Evolutionary conservation across 1,140 invertebrate genomes (phyloP).

Genomic region (Drosophila pseudoananassae): DNA sequence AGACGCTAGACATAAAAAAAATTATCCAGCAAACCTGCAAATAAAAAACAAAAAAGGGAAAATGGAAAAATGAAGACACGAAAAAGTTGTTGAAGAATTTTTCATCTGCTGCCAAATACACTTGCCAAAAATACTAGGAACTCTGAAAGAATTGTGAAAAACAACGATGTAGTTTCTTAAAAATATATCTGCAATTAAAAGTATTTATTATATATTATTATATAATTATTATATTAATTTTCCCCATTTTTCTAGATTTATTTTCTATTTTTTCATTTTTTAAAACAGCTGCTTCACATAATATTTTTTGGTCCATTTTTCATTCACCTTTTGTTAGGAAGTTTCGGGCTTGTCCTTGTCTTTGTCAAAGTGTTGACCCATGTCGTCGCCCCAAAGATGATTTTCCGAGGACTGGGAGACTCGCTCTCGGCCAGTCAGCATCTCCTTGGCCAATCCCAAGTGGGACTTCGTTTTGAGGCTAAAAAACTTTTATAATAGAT

Average conservation of each 20-base stretch:
- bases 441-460: constrained; percentile 28
- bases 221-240: too few species aligned
- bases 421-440: not conserved
- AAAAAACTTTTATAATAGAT: constrained; percentile 81
- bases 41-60: constrained; percentile 11
- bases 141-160: not conserved
- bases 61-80: constrained; percentile 15
- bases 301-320: not conserved
- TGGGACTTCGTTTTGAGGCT: constrained; percentile 44
- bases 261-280: too few species aligned
- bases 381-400: constrained; percentile 47
- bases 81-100: constrained; percentile 40
- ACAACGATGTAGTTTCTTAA: too few species aligned
- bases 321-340: constrained; percentile 25
- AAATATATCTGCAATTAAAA: too few species aligned
- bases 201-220: too few species aligned
- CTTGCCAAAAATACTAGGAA: not conserved
- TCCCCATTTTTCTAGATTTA: too few species aligned
- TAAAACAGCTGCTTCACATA: not conserved
- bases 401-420: constrained; percentile 6
- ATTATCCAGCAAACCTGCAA: constrained; percentile 36
- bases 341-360: constrained; percentile 33
- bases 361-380: constrained; percentile 54
- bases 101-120: constrained; percentile 23
- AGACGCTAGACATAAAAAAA: constrained; percentile 50